Evolutionary conservation across 2,797 vertebrate genomes (phyloP), one percentile per base, ranked within the genome.

Genomic region (Ctenochaetus hawaiiensis): DNA sequence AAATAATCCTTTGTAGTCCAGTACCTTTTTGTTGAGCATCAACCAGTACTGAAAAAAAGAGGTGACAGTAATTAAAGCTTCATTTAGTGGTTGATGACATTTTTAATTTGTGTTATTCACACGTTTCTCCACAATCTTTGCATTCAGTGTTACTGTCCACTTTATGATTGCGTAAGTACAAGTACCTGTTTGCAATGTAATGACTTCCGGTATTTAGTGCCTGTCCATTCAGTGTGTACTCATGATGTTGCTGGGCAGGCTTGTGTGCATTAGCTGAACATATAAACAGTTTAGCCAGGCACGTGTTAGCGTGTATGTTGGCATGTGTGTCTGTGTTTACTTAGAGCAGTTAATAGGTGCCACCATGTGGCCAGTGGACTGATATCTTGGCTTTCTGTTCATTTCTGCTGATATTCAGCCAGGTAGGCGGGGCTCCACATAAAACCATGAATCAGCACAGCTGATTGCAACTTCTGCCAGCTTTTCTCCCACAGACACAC

Each of bases 401-500:
- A 85, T 84, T 85, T 85, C 70, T 90, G 69, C 75, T 83, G 86
- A 89, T 87, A 89, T 81, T 73, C 49, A 63, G 85, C 82, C 85
- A 91, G 60, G 74, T 72, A 77, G 91, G 87, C 30, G 79, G 87
- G 52, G 84, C 84, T 75, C 63, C 49, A 14, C 71, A 81, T 72
- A 78, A 91, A 92, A 84, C 79, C 88, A 86, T 89, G 91, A 94
- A 91, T 93, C 90, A 92, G 92, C 90, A 91, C 72, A 85, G 86
- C 65, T 77, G 85, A 90, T 89, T 49, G 26, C 72, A 73, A 73
- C 79, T 67, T 81, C 63, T 68, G 63, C 82, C 75, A 85, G 79
- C 60, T 77, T 57, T 65, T 54, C 39, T 62, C 22, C 43, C 72
- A 59, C 34, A 65, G 22, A 57, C 14, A 20, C 44, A 20, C 62